Conservation (phyloP, 2,797 vertebrate genomes). For the Lutjanus campechanus region DNA sequence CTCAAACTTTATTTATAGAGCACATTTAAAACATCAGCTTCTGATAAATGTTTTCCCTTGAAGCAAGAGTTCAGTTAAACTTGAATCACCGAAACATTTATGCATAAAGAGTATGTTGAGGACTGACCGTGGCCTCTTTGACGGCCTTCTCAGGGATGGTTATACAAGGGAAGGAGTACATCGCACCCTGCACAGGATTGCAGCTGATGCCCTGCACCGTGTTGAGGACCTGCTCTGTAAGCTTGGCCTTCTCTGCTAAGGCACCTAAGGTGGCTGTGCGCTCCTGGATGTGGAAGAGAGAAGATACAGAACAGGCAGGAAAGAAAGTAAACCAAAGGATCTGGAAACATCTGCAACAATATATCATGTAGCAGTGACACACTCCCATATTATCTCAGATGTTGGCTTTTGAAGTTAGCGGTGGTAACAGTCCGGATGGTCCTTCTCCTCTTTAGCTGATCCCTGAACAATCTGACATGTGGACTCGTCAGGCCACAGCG, state of each 20-base stretch:
- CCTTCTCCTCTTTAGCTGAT: too few relatives aligned
- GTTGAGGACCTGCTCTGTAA: constrained; percentile 91
- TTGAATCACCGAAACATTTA: constrained; percentile 2
- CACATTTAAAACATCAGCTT: too few relatives aligned
- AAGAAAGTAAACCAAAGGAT: not conserved
- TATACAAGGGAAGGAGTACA: constrained; percentile 92
- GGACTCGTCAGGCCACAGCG: too few relatives aligned
- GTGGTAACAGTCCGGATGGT: too few relatives aligned
- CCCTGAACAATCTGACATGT: too few relatives aligned
- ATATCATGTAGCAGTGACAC: too few relatives aligned
- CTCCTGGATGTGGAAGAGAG: constrained; percentile 83
- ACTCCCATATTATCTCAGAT: too few relatives aligned
- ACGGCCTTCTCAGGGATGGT: constrained; percentile 87
- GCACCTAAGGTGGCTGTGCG: constrained; percentile 83
- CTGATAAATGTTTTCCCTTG: constrained; percentile 11
- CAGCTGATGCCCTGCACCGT: constrained; percentile 89
- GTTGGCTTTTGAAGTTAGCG: too few relatives aligned
- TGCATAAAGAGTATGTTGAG: not conserved
- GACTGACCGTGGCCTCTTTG: constrained; percentile 87
- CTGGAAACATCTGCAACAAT: too few relatives aligned
- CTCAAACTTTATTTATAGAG: too few relatives aligned
- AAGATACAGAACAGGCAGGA: not conserved
- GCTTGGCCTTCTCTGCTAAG: constrained; percentile 90
- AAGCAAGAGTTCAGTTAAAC: not conserved
- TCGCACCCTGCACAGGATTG: constrained; percentile 94